Evolutionary conservation across 2,113 vertebrate species (phyloP), one percentile per base, ranked within the genome.

Genomic region (Orientallactaga bullata): DNA sequence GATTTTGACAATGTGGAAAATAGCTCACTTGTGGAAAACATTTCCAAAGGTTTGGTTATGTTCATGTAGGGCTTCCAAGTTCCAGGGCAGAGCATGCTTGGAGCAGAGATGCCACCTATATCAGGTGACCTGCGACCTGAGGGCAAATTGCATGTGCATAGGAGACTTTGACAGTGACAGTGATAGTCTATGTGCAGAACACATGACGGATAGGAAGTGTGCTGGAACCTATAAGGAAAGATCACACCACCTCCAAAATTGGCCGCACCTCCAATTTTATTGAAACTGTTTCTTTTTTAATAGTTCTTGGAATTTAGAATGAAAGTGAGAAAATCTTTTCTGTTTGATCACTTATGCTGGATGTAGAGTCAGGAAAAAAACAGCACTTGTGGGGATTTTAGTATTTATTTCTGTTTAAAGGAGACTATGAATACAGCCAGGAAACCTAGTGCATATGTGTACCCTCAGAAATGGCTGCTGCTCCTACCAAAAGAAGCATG

Each of bases 271-370:
- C 69, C 91, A 58, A 79, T 88, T 93, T 95, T 93, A 96, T 84
- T 96, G 93, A 83, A 96, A 93, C 10, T 9, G 90, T 93, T 94
- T 92, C 79, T 87, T 91, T 96, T 96, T 93, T 90, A 97, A 91
- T 88, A 93, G 76, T 65, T 26, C 78, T 95, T 85, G 96, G 93
- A 95, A 96, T 96, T 96, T 95, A 96, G 94, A 94, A 94, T 32
- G 88, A 35, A 95, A 71, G 15, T 91, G 65, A 95, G 82, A 89
- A 95, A 96, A 91, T 60, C 35, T 95, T 89, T 95, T 96, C 95
- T 96, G 97, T 96, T 96, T 93, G 95, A 95, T 97, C 96, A 86
- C 93, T 97, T 96, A 93, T 8, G 55, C 79, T 94, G 92, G 79
- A 86, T 21, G 32, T 65, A 79, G 85, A 93, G 37, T 85, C 68